A percentile compares a stretch with the other conserved stretches of the same genome.
phyloP scores from a whole-genome alignment of 1,140 invertebrate genomes.

The Drosophila elegans region DNA sequence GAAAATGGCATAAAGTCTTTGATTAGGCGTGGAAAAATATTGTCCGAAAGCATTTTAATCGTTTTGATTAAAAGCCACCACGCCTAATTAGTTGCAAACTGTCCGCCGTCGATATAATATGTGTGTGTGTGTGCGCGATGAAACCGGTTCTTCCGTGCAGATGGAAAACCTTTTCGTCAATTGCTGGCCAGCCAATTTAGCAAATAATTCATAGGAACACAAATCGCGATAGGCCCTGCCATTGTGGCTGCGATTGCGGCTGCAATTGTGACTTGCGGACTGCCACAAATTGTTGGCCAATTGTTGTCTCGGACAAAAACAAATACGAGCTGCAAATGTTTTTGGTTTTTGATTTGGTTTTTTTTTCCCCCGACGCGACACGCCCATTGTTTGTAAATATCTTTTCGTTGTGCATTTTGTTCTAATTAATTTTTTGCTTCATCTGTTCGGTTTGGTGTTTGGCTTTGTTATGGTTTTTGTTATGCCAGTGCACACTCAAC shows the following conservation, averaged over 20 bases:
- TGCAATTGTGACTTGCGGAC: slow-evolving; percentile 59
- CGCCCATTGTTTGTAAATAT: slow-evolving; percentile 80
- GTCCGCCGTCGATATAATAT: slow-evolving; percentile 2
- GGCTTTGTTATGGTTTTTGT: slow-evolving; percentile 29
- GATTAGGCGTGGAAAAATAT: slow-evolving; percentile 83
- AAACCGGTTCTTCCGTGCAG: slow-evolving; percentile 54
- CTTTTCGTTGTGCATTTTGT: slow-evolving; percentile 75
- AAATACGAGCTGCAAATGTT: slow-evolving; percentile 68
- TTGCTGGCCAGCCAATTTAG: slow-evolving; percentile 72
- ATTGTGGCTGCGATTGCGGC: slow-evolving; percentile 58
- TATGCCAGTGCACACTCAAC: slow-evolving; percentile 61
- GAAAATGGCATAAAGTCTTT: slow-evolving; percentile 78
- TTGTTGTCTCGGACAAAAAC: slow-evolving; percentile 66
- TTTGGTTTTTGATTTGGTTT: slow-evolving; percentile 3
- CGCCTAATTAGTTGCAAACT: slow-evolving; percentile 80
- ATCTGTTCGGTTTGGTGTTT: slow-evolving; percentile 38
- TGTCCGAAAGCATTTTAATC: slow-evolving; percentile 83
- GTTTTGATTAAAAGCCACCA: slow-evolving; percentile 83
- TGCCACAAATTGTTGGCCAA: slow-evolving; percentile 78
- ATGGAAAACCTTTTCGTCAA: slow-evolving; percentile 74
- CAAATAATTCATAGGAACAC: slow-evolving; percentile 79
- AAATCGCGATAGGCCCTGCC: slow-evolving; percentile 79
- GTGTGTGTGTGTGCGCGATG: neutral
- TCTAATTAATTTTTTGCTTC: slow-evolving; percentile 78
- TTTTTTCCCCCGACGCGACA: slow-evolving; percentile 41